Evolutionary conservation across 2,797 vertebrate species (phyloP), one percentile per base, ranked within the genome.

Genomic region (Prunella strophiata): DNA sequence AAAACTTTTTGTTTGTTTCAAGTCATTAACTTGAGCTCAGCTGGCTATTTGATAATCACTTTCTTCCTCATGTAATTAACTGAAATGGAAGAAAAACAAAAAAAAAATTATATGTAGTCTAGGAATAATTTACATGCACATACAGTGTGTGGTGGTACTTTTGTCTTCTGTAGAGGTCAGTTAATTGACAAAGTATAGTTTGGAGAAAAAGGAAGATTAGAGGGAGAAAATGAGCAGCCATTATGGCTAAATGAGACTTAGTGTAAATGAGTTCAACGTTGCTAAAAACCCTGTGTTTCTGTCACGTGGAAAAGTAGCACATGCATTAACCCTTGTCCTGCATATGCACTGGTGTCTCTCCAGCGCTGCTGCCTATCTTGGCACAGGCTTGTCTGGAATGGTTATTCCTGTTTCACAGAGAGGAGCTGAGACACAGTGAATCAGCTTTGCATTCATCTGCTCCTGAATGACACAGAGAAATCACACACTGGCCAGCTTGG

Each of bases 361-460:
- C 3, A 5, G n/a, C 0, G 0, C 36, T 36, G 3, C 47, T 72
- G 43, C 4, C 1, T 38, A 0, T 38, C 23, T 62, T 45, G 51
- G 26, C 67, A 26, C 32, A 11, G 30, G 8, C 15, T 89, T 45
- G 8, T 22, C 73, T 45, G 61, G 72, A 74, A n/a, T 16, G 50
- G 29, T 51, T 87, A 30, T 89, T 81, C 26, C 38, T 3, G 0
- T 63, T 70, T 73, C 50, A n/a, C 4, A 12, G 79, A 50, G 51
- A 58, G 54, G 58, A 85, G 29, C 47, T 32, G 62, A 62, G n/a
- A 16, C 51, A 5, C 4, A 4, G 51, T 29, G 42, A 63, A 84
- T 71, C 62, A 63, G 13, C 59, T 73, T 74, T 55, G 81, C 34
- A 3, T 76, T 82, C 18, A 36, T 71, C 76, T 68, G 36, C 32